Percentiles rank a stretch among this genome's conserved stretches.
Conservation (phyloP, 1,140 invertebrate species). For the Apis dorsata region DNA sequence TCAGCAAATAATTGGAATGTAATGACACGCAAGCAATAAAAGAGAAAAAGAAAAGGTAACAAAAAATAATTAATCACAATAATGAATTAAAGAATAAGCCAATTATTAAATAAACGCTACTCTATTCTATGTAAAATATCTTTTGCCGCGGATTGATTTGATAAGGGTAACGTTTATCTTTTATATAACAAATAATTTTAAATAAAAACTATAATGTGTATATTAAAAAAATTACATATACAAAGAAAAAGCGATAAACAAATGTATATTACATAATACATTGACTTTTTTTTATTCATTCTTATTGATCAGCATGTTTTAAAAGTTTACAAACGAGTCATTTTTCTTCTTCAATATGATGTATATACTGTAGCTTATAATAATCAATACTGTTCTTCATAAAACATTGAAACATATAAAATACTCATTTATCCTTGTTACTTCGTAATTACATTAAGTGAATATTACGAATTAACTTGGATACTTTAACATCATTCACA, state of each 20-base stretch:
- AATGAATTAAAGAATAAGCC: not conserved
- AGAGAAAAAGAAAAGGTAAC: not conserved
- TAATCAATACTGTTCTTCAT: slow-evolving; percentile 20
- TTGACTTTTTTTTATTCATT: slow-evolving; percentile 28
- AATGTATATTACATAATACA: not conserved
- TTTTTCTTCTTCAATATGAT: slow-evolving; percentile 13
- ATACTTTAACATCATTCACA: not conserved
- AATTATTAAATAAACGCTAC: not conserved
- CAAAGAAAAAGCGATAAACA: not conserved
- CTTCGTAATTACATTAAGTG: not conserved
- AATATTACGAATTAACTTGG: not conserved
- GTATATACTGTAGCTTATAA: not conserved
- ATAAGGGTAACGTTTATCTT: slow-evolving; percentile 16
- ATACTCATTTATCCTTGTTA: slow-evolving; percentile 3
- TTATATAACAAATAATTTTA: slow-evolving; percentile 26
- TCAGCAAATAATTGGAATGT: slow-evolving; percentile 55
- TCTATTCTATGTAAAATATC: not conserved
- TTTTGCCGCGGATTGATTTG: not conserved
- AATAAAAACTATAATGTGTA: slow-evolving; percentile 12
- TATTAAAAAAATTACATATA: not conserved
- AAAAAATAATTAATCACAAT: not conserved
- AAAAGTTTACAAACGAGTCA: slow-evolving; percentile 33
- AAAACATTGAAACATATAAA: slow-evolving; percentile 7
- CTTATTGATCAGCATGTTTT: slow-evolving; percentile 4
- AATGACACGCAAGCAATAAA: slow-evolving; percentile 23